Percentiles rank a stretch among this genome's conserved stretches.
phyloP scores from a whole-genome alignment of 2,888 invertebrate species.

The Neelides folsomi region DNA sequence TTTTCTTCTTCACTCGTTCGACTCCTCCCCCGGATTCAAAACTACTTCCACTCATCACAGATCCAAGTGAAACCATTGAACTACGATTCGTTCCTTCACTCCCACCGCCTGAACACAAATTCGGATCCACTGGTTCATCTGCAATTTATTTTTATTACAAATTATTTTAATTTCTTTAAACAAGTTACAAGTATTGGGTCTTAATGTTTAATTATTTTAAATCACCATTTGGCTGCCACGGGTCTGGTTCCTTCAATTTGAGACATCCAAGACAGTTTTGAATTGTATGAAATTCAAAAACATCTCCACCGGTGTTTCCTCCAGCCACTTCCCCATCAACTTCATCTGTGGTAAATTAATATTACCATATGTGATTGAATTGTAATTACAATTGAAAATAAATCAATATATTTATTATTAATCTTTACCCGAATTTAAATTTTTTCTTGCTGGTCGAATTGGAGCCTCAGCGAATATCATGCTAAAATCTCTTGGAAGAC shows the following conservation, averaged over 20 bases:
- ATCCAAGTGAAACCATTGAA: conserved; percentile 14
- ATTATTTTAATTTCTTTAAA: no score
- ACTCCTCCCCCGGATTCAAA: conserved; percentile 8
- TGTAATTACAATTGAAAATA: no score
- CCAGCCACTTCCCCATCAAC: not conserved
- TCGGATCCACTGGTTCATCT: conserved; percentile 4
- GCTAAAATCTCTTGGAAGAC: conserved; percentile 53
- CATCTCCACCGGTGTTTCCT: not conserved
- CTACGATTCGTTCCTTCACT: conserved; percentile 9
- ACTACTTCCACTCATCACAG: conserved; percentile 10
- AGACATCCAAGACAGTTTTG: conserved; percentile 31
- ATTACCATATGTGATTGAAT: no score
- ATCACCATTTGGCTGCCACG: conserved; percentile 1
- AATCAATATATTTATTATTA: conserved; percentile 1
- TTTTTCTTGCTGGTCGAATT: not conserved
- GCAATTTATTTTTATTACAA: no score
- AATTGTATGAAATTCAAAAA: conserved; percentile 22
- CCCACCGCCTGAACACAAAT: not conserved
- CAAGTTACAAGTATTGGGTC: no score
- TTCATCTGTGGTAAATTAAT: no score
- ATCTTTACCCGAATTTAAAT: not conserved
- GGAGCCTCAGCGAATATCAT: conserved; percentile 48
- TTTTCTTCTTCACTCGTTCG: conserved; percentile 3
- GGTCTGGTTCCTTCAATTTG: conserved; percentile 11
- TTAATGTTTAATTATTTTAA: no score